Base-by-base conservation (phyloP, 2,888 invertebrate species). In the Anticlea derivata region DNA sequence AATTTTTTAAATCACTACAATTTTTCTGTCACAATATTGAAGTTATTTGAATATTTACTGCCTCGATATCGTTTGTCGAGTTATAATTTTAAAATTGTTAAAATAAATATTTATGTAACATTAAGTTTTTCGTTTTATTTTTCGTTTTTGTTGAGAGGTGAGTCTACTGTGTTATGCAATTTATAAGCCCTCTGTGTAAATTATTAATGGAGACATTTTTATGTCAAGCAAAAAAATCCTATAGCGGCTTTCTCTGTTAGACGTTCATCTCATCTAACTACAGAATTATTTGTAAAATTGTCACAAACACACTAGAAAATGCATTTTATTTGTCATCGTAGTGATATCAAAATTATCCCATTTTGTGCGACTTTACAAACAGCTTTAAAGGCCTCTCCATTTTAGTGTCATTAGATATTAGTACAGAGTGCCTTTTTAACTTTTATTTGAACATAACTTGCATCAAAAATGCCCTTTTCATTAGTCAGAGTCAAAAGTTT, bases 111-210 rank as follows among this genome's bases (percentile, higher is more conserved):
- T 86, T 86, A 86, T 86, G 75, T 86, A 86, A 83, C 75, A 82
- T 80, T 79, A 65, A 69, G 65, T 64, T 69, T 78, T 82, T 79
- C 75, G 82, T 85, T 84, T 79, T 74, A 81, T 86, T 85, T 71
- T 67, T 61, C 67, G 65, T 72, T 68, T 20, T 8, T 13, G 20
- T 51, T 64, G 45, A 13, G 27, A 66, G 76, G 83, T 83, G 83
- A 80, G 84, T 84, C 84, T 82, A 82, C 80, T 71, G 85, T 86
- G 86, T 86, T 87, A 88, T 87, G 88, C 89, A 89, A 87, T 87
- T 88, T 88, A 86, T 85, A 80, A 70, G 73, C 80, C 80, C 74
- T 74, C n/a, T 53, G 60, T 48, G 40, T 13, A 8, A 6, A 12
- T 34, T 23, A 23, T 38, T 12, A 10, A 5, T 39, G 22, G 46